phyloP scores from a whole-genome alignment of 2,888 invertebrate species.

The Actias luna region DNA sequence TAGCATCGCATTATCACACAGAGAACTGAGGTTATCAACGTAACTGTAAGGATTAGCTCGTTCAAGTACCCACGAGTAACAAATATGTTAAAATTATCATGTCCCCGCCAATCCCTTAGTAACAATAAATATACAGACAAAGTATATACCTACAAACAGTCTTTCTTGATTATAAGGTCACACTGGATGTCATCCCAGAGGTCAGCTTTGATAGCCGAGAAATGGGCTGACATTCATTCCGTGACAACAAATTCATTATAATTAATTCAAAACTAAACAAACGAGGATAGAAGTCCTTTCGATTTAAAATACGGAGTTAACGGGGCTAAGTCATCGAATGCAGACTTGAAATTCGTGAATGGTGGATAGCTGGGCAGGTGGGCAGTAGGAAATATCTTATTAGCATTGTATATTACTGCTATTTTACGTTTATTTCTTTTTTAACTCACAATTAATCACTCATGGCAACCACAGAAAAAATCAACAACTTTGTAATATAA shows the following conservation, averaged over 20 bases:
- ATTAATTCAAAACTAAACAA: too few relatives aligned
- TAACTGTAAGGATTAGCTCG: not conserved
- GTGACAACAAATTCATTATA: constrained; percentile 4
- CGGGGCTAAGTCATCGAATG: too few relatives aligned
- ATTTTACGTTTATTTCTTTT: too few relatives aligned
- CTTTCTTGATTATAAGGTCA: constrained; percentile 11
- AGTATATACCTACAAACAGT: constrained; percentile 2
- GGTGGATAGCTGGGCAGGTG: too few relatives aligned
- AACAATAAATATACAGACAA: constrained; percentile 1
- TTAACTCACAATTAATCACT: too few relatives aligned
- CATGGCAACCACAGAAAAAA: too few relatives aligned
- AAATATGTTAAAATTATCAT: not conserved
- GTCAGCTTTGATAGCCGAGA: constrained; percentile 6
- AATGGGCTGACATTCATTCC: constrained; percentile 4
- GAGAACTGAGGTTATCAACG: not conserved
- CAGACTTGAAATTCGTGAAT: too few relatives aligned
- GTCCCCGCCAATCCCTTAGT: constrained; percentile 1
- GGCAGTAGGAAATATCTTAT: too few relatives aligned
- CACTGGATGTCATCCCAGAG: not conserved
- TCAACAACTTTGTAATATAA: too few relatives aligned
- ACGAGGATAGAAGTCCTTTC: too few relatives aligned
- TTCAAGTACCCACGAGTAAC: not conserved
- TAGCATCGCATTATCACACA: not conserved
- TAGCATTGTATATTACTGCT: too few relatives aligned
- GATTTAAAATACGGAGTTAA: too few relatives aligned